These are phyloP conservation scores for Odontomachus brunneus DNA, from an alignment of 1,140 invertebrate species.

Conservation along the genomic window DNA sequence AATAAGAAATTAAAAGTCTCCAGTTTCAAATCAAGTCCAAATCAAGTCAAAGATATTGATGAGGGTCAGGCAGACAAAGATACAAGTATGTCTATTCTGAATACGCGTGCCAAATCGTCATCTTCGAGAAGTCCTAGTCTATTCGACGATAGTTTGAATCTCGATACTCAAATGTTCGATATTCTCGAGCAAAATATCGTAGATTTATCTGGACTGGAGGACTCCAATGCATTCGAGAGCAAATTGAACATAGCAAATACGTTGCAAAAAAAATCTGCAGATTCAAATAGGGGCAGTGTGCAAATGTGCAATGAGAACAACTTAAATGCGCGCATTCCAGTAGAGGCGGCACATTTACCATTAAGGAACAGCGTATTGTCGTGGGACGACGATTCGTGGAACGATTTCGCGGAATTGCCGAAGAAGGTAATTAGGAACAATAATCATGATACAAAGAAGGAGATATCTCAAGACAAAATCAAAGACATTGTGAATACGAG, in stretches of 20 bases:
- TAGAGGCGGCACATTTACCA: background rate
- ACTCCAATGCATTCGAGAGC: constrained; percentile 45
- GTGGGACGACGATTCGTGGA: constrained; percentile 81
- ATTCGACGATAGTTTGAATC: constrained; percentile 80
- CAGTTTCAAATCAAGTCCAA: too few species aligned
- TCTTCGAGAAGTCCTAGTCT: constrained; percentile 77
- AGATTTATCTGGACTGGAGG: constrained; percentile 72
- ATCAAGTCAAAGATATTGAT: background rate
- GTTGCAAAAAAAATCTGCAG: constrained; percentile 3
- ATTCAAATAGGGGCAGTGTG: background rate
- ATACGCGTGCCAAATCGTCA: constrained; percentile 7
- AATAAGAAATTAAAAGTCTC: constrained; percentile 36
- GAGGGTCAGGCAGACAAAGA: background rate
- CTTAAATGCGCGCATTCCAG: background rate
- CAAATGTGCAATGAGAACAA: background rate
- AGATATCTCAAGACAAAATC: constrained; percentile 32
- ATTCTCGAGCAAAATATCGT: constrained; percentile 81
- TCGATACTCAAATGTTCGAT: constrained; percentile 81
- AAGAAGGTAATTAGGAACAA: constrained; percentile 57
- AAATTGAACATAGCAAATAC: constrained; percentile 1
- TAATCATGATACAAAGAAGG: constrained; percentile 29
- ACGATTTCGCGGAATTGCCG: constrained; percentile 46
- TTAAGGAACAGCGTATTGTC: constrained; percentile 31
- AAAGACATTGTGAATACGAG: constrained; percentile 52
- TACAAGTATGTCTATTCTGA: constrained; percentile 3